Base-by-base conservation (phyloP, 2,888 invertebrate genomes). In the Amphipyra berbera region DNA sequence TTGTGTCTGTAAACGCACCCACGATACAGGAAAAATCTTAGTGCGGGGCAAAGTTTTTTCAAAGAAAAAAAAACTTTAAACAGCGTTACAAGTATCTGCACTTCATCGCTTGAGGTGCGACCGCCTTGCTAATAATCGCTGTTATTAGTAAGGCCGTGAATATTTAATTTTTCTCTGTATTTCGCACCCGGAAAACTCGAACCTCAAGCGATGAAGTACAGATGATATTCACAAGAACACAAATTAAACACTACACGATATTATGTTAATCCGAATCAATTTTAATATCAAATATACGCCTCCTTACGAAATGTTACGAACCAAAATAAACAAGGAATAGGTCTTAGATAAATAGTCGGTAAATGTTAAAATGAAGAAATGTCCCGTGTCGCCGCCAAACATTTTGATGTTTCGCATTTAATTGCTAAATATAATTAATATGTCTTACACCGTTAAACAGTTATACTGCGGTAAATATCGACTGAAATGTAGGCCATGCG, bases 351-450 rank as follows among this genome's bases (percentile, higher is more conserved):
- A 88, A 91, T 90, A 84, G 84, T 79, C 68, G 72, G 79, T 82
- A 83, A 84, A 79, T 73, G 90, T 85, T 90, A 87, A 87, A 89
- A 90, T 89, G 84, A 85, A 90, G 88, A 87, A 90, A 91, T 88
- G 88, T 85, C 61, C 79, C 90, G 88, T 90, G 85, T 90, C 89
- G 90, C 88, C 90, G 88, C 86, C 88, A 86, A 84, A 88, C 89
- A 90, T 91, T 91, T 89, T 88, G 89, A 91, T 89, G 87, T 88
- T 83, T 83, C 85, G 68, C 73, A 85, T 92, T 90, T 92, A 92
- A 94, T 94, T 92, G 91, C 92, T 88, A 87, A 90, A 92, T 90
- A 92, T 93, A 92, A 93, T 94, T 92, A 93, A 93, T 90, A 84
- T 72, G 83, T 90, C 79, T 79, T 82, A 82, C 77, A 76, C 76